Evolutionary conservation across 2,888 invertebrate genomes (phyloP).

Genomic region (Amphipyra berbera): DNA sequence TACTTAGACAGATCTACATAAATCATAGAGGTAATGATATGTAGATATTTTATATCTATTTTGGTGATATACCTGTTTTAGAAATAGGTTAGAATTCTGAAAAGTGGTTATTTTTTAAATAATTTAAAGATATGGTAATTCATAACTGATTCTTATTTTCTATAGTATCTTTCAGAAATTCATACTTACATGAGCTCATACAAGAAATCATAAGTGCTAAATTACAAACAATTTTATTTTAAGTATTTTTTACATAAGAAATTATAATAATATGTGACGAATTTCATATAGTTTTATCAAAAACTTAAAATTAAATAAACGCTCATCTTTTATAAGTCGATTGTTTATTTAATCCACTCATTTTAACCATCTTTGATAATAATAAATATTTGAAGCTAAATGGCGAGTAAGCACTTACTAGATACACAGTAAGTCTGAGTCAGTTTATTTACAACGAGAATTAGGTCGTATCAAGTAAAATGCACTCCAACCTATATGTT

Average conservation of each 20-base stretch:
- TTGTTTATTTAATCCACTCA: too few species aligned
- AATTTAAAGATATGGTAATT: background rate
- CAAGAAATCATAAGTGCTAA: background rate
- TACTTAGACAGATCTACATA: constrained; percentile 39
- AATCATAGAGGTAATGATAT: constrained; percentile 59
- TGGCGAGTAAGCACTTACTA: background rate
- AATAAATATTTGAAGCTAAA: background rate
- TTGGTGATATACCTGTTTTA: constrained; percentile 23
- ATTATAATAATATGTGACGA: too few species aligned
- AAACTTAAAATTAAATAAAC: background rate
- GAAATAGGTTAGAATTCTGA: constrained; percentile 11
- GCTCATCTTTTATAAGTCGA: too few species aligned
- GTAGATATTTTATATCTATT: constrained; percentile 55
- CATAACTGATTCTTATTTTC: background rate
- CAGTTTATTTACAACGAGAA: background rate
- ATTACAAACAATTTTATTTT: background rate
- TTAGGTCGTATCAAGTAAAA: too few species aligned
- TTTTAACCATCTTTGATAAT: background rate
- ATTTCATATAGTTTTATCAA: background rate
- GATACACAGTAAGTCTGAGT: background rate
- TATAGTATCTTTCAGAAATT: background rate
- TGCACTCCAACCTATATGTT: too few species aligned
- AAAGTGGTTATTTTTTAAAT: background rate
- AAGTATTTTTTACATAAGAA: background rate
- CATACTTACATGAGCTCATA: background rate